phyloP scores from a whole-genome alignment of 2,888 invertebrate genomes.

The Conops quadrifasciatus region DNA sequence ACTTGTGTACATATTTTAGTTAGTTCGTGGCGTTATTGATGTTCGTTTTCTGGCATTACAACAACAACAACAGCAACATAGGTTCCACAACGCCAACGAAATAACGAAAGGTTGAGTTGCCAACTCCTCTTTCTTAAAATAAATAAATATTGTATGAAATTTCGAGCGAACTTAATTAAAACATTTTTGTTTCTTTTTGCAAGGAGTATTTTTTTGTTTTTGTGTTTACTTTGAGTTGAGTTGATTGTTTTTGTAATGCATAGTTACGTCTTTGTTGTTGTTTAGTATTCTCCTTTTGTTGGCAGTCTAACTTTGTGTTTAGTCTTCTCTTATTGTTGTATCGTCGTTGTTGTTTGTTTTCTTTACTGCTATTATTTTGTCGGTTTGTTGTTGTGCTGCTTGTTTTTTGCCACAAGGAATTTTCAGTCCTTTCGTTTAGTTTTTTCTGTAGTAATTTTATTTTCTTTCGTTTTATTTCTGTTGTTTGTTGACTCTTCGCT shows the following conservation, averaged over 20 bases:
- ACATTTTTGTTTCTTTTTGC: not conserved
- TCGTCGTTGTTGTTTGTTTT: not conserved
- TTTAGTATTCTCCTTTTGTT: slow-evolving; percentile 5
- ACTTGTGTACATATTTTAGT: too few relatives aligned
- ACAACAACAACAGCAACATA: too few relatives aligned
- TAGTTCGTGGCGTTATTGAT: too few relatives aligned
- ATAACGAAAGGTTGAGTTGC: too few relatives aligned
- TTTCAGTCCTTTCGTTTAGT: not conserved
- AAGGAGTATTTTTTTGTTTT: not conserved
- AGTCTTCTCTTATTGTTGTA: too few relatives aligned
- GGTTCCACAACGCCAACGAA: too few relatives aligned
- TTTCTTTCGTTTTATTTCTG: not conserved
- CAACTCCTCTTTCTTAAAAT: too few relatives aligned
- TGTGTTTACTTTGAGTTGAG: not conserved
- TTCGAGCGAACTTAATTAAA: slow-evolving; percentile 6
- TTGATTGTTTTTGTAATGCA: not conserved
- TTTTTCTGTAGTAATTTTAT: too few relatives aligned
- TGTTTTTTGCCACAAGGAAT: not conserved
- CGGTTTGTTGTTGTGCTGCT: too few relatives aligned
- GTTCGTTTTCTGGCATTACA: too few relatives aligned
- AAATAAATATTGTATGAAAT: slow-evolving; percentile 1
- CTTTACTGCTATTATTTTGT: too few relatives aligned
- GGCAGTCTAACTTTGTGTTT: not conserved
- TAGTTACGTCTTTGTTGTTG: not conserved
- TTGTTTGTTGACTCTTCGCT: not conserved